A percentile compares a stretch with the other conserved stretches of the same genome.
Evolutionary conservation across 2,888 invertebrate genomes (phyloP).

Genomic region (Alloplasta piceator): DNA sequence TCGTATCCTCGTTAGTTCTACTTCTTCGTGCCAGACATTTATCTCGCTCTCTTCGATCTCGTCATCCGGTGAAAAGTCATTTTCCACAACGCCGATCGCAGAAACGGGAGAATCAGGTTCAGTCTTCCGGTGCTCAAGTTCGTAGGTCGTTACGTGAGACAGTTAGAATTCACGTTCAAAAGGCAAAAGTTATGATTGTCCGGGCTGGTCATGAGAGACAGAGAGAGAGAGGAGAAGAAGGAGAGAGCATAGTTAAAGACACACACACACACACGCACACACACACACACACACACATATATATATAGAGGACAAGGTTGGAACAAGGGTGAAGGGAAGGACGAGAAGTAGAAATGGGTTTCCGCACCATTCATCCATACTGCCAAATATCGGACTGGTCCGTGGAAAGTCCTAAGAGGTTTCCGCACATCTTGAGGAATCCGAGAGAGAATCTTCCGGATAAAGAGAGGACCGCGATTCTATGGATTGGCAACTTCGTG

Average conservation of each 20-base stretch:
- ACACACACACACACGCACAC: neutral
- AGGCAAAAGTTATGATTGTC: conserved; percentile 54
- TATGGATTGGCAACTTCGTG: conserved; percentile 28
- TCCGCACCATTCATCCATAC: conserved; percentile 21
- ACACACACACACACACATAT: neutral
- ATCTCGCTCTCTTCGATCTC: conserved; percentile 32
- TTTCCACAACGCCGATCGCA: conserved; percentile 75
- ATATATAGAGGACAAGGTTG: conserved; percentile 20
- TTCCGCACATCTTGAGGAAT: conserved; percentile 27
- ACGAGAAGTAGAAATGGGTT: conserved; percentile 42
- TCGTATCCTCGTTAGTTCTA: conserved; percentile 19
- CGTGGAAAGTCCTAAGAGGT: conserved; percentile 30
- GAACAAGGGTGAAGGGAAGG: conserved; percentile 5
- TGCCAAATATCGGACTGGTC: conserved; percentile 45
- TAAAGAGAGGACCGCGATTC: conserved; percentile 32
- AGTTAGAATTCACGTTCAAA: conserved; percentile 38
- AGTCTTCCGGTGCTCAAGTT: conserved; percentile 23
- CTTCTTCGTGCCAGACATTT: neutral
- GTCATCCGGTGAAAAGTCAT: conserved; percentile 73
- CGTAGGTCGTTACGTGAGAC: conserved; percentile 21
- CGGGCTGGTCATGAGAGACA: conserved; percentile 8
- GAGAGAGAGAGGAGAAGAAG: conserved; percentile 33
- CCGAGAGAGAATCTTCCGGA: conserved; percentile 42
- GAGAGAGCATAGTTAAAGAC: conserved; percentile 55
- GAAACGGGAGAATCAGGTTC: conserved; percentile 69